Conservation (phyloP, 2,113 vertebrate species). For the Amphiprion ocellaris region DNA sequence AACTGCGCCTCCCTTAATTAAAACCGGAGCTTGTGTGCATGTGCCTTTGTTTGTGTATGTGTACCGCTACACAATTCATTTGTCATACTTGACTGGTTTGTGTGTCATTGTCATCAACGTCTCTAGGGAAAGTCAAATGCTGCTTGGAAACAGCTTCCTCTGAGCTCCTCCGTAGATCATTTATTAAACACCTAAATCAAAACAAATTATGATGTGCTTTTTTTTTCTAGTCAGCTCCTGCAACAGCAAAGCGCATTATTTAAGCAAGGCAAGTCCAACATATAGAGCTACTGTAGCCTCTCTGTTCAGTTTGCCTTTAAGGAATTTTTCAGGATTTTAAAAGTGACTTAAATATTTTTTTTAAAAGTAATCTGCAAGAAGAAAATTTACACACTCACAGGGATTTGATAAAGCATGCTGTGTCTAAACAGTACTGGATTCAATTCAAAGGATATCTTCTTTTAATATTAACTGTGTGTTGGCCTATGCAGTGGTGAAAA, state of each 20-base stretch:
- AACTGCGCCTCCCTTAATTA: conserved; percentile 41
- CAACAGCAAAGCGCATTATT: background rate
- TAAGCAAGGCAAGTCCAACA: background rate
- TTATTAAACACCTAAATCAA: conserved; percentile 46
- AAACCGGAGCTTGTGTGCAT: conserved; percentile 28
- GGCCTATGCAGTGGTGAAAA: background rate
- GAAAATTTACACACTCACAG: too few species aligned
- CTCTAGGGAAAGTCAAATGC: conserved; percentile 10
- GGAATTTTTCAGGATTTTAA: background rate
- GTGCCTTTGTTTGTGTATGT: conserved; percentile 21
- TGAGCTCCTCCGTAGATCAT: conserved; percentile 21
- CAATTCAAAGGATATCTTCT: too few species aligned
- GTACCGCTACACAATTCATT: conserved; percentile 32
- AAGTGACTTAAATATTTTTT: background rate
- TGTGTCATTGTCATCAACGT: conserved; percentile 55
- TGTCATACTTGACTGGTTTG: conserved; percentile 61
- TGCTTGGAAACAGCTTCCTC: conserved; percentile 5
- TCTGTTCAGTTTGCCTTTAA: background rate
- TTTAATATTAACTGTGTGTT: background rate
- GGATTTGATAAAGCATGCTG: too few species aligned
- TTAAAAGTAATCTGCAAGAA: background rate
- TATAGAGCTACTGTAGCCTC: too few species aligned
- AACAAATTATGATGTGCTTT: background rate
- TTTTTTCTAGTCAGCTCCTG: background rate
- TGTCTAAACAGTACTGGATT: background rate